Conservation (phyloP, 2,888 invertebrate genomes). For the Himalopsyche anomala region DNA sequence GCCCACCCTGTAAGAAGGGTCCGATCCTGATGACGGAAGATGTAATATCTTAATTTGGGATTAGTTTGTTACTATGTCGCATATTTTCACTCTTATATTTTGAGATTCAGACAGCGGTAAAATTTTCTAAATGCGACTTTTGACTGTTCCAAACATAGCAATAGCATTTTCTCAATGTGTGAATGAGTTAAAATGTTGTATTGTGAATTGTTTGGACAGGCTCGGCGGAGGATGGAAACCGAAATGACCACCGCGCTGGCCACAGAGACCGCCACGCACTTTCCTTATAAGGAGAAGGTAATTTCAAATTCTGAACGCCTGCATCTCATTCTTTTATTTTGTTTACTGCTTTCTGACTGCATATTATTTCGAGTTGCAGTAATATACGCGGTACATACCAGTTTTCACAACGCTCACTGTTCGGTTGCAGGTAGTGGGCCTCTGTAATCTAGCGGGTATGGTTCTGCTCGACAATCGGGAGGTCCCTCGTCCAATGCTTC, state of each 20-base stretch:
- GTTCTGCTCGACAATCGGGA: no score
- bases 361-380: background rate
- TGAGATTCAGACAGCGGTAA: no score
- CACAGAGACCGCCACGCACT: slow-evolving; percentile 79
- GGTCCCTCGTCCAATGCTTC: no score
- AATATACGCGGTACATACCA: background rate
- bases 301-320: slow-evolving; percentile 23
- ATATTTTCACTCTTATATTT: no score
- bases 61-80: no score
- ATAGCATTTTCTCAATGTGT: slow-evolving; percentile 35
- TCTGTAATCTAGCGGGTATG: no score
- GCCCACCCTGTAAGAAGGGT: no score
- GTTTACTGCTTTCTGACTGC: background rate
- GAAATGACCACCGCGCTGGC: slow-evolving; percentile 79
- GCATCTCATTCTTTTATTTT: slow-evolving; percentile 19
- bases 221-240: slow-evolving; percentile 80
- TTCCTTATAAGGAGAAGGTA: slow-evolving; percentile 71
- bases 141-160: slow-evolving; percentile 3
- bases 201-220: slow-evolving; percentile 70
- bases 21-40: no score
- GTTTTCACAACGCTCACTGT: no score
- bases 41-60: no score
- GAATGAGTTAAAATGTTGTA: slow-evolving; percentile 31
- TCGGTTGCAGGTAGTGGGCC: no score
- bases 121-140: no score